Evolutionary conservation across 1,140 invertebrate genomes (phyloP).

Genomic region (Ostrea denselamellosa): DNA sequence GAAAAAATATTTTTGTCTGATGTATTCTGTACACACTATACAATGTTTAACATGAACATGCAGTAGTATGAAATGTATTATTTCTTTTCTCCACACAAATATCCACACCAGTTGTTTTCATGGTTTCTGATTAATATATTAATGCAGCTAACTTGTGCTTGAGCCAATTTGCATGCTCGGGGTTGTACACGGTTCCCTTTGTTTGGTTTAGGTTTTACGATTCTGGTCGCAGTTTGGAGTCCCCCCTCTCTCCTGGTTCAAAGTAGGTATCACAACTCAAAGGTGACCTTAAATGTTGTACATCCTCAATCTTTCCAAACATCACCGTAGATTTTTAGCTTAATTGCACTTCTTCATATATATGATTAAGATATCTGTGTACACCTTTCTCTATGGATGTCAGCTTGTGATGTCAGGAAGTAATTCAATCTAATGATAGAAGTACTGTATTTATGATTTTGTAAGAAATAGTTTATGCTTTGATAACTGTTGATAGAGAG

Average conservation of each 20-base stretch:
- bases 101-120: neutral
- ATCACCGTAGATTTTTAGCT: conserved; percentile 14
- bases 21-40: neutral
- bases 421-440: no score
- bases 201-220: conserved; percentile 58
- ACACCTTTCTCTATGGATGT: no score
- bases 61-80: neutral
- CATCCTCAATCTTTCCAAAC: neutral
- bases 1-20: no score
- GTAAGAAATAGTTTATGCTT: no score
- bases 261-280: conserved; percentile 43
- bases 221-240: conserved; percentile 56
- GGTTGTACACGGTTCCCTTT: conserved; percentile 27
- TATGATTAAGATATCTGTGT: no score
- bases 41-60: neutral
- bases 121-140: conserved; percentile 7
- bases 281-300: conserved; percentile 17
- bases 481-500: no score
- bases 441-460: no score
- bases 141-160: conserved; percentile 29
- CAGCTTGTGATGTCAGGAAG: no score
- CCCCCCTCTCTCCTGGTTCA: conserved; percentile 51
- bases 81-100: neutral
- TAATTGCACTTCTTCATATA: conserved; percentile 3
- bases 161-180: conserved; percentile 26